Percentiles rank a stretch among this genome's conserved stretches.
Conservation (phyloP, 2,113 vertebrate species). For the Ceyx margarethae region DNA sequence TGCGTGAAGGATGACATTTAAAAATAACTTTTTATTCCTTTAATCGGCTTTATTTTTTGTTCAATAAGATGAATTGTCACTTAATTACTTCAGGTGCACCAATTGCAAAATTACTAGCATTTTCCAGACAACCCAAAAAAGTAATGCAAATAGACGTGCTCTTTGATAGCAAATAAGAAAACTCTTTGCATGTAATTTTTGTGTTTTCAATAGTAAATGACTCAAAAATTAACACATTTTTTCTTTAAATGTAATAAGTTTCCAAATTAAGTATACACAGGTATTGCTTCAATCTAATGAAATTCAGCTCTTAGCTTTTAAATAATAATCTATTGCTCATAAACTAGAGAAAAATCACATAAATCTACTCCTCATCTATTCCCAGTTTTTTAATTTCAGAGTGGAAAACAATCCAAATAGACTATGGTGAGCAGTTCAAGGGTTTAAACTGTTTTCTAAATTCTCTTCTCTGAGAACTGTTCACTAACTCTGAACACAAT, state of each 20-base stretch:
- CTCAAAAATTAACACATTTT: background rate
- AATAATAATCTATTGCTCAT: background rate
- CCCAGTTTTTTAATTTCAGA: background rate
- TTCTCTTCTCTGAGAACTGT: background rate
- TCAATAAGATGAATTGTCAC: background rate
- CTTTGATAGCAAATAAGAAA: background rate
- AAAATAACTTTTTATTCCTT: constrained; percentile 7
- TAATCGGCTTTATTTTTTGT: background rate
- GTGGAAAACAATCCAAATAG: background rate
- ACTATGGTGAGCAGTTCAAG: background rate
- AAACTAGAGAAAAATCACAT: background rate
- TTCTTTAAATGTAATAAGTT: background rate
- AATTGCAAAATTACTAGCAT: constrained; percentile 13
- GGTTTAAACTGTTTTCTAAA: background rate
- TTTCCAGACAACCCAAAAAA: background rate
- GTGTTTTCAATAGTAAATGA: background rate
- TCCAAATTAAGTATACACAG: background rate
- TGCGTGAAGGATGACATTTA: background rate
- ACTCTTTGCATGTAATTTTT: background rate
- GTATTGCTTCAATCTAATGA: background rate
- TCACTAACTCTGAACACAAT: background rate
- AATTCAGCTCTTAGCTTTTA: background rate
- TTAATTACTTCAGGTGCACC: constrained; percentile 7
- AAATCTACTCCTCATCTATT: background rate
- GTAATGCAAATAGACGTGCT: background rate